These are phyloP conservation scores for Leptopilina syphax DNA, from an alignment of 2,888 invertebrate genomes.

Conservation along the genomic window DNA sequence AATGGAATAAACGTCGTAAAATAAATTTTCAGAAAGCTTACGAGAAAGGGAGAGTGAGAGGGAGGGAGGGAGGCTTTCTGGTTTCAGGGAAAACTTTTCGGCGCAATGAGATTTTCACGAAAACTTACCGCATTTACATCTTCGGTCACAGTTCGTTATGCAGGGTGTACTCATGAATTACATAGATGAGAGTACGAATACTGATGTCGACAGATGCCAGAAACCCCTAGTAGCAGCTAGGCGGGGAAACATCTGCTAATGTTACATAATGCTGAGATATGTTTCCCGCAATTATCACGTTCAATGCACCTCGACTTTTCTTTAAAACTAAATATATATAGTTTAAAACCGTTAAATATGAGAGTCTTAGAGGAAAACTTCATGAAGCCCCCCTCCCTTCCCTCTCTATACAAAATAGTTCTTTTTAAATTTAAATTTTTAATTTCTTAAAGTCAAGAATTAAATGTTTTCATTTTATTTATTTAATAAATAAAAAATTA, in stretches of 20 bases:
- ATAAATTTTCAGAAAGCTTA: constrained; percentile 41
- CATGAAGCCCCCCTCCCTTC: no score
- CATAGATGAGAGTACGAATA: constrained; percentile 33
- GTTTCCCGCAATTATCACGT: constrained; percentile 24
- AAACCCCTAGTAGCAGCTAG: not conserved
- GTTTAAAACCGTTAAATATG: not conserved
- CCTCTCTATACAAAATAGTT: no score
- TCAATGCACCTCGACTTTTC: not conserved
- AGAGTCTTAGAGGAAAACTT: constrained; percentile 1
- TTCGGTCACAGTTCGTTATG: constrained; percentile 37
- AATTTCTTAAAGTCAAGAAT: no score
- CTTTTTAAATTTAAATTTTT: no score
- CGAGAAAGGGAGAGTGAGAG: not conserved
- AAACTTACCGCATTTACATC: constrained; percentile 39
- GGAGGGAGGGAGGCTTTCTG: not conserved
- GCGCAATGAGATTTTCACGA: constrained; percentile 37
- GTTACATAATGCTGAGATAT: constrained; percentile 34
- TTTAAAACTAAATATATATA: not conserved
- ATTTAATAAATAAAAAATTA: no score
- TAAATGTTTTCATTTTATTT: no score
- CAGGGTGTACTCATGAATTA: constrained; percentile 37
- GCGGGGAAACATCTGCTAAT: constrained; percentile 7
- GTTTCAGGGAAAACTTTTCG: constrained; percentile 26
- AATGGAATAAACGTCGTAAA: constrained; percentile 37
- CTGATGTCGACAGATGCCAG: constrained; percentile 32